phyloP scores from a whole-genome alignment of 2,888 invertebrate species.

The Gari tellinella region DNA sequence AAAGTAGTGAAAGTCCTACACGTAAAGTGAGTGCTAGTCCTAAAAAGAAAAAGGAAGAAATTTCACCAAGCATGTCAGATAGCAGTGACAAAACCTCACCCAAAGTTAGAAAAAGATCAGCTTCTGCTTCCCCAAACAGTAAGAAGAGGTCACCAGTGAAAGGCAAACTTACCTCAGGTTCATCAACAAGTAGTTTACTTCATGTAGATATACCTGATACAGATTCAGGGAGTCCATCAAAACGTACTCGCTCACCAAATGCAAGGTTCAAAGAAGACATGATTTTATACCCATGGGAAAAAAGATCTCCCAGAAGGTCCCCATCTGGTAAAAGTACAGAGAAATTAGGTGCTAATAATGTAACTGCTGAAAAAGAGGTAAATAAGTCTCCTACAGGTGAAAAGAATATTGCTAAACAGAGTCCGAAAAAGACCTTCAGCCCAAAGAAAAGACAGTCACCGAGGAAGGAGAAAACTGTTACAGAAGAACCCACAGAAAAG shows the following conservation, averaged over 20 bases:
- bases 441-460: too few species aligned
- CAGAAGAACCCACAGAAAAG: too few species aligned
- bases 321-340: not conserved
- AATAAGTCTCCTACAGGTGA: too few species aligned
- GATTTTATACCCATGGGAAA: conserved; percentile 49
- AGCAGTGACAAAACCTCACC: conserved; percentile 5
- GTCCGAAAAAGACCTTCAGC: too few species aligned
- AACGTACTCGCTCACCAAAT: conserved; percentile 55
- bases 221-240: conserved; percentile 1
- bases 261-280: conserved; percentile 55
- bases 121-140: not conserved
- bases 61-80: not conserved
- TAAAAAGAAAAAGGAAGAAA: conserved; percentile 9
- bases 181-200: not conserved
- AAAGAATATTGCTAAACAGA: too few species aligned
- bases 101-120: not conserved
- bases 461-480: too few species aligned
- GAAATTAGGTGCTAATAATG: too few species aligned
- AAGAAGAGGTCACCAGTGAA: conserved; percentile 25
- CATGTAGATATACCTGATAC: not conserved
- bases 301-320: conserved; percentile 47
- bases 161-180: conserved; percentile 15
- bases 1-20: not conserved
- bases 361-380: too few species aligned
- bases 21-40: conserved; percentile 11